Evolutionary conservation across 2,797 vertebrate genomes (phyloP).

Genomic region (Coregonus suidteri): DNA sequence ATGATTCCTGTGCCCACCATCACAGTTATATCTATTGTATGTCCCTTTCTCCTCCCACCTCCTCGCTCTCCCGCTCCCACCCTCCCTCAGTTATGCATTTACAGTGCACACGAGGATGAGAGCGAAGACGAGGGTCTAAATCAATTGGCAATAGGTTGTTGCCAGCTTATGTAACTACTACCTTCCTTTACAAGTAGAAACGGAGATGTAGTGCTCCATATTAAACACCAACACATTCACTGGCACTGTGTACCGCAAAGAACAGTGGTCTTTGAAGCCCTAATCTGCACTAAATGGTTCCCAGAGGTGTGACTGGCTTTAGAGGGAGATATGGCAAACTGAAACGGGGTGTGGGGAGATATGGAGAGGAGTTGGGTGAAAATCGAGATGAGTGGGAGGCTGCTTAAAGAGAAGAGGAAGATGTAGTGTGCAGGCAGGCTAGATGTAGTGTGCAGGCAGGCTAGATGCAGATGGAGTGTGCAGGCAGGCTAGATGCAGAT

Average conservation of each 20-base stretch:
- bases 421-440: background rate
- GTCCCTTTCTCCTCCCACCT: background rate
- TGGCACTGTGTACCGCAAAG: background rate
- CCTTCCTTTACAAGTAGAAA: background rate
- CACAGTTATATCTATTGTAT: background rate
- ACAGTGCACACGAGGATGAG: background rate
- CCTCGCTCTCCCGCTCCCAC: background rate
- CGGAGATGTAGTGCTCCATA: background rate
- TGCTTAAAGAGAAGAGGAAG: slow-evolving; percentile 5
- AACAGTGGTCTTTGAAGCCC: slow-evolving; percentile 18
- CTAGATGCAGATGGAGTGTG: background rate
- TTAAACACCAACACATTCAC: background rate
- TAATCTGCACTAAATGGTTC: slow-evolving; percentile 21
- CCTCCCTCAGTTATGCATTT: background rate
- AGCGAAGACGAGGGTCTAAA: background rate
- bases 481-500: background rate
- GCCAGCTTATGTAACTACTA: background rate
- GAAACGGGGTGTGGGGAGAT: background rate
- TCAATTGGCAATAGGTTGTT: background rate
- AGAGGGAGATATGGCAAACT: slow-evolving; percentile 6
- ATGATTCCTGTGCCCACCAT: background rate
- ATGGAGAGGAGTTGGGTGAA: background rate
- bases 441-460: background rate
- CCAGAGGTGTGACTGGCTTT: slow-evolving; percentile 18
- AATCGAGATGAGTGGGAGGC: slow-evolving; percentile 8